Evolutionary conservation across 2,113 vertebrate genomes (phyloP).

Genomic region (Paradoxurus hermaphroditus): DNA sequence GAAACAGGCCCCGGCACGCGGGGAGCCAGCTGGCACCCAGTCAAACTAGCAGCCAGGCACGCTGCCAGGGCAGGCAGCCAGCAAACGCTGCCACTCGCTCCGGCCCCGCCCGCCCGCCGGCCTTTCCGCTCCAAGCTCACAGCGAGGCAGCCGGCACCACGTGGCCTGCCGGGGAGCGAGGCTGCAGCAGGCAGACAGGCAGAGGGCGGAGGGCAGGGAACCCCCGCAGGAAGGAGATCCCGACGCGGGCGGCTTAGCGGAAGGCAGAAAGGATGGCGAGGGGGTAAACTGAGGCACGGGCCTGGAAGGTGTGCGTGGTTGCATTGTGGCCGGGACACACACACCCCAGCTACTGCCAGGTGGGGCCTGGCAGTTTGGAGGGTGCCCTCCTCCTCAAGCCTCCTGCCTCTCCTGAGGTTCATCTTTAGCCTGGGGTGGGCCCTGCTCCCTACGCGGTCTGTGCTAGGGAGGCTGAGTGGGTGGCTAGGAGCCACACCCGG

Average conservation of each 20-base stretch:
- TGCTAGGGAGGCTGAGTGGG: background rate
- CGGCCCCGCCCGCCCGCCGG: background rate
- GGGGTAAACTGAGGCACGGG: background rate
- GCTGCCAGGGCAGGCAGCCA: conserved; percentile 84
- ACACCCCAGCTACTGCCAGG: too few species aligned
- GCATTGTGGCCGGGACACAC: rapidly evolving
- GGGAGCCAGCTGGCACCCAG: conserved; percentile 84
- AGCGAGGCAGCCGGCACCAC: background rate
- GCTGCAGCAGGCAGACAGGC: background rate
- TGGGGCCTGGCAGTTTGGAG: background rate
- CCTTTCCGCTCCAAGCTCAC: background rate
- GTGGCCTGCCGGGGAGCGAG: background rate
- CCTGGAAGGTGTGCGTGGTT: rapidly evolving
- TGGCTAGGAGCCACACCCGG: rapidly evolving
- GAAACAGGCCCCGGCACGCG: conserved; percentile 69
- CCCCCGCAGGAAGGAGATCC: background rate
- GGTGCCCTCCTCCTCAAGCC: too few species aligned
- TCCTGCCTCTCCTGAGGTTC: background rate
- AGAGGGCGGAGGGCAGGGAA: background rate
- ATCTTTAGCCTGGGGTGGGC: background rate
- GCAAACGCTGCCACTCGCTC: conserved; percentile 67
- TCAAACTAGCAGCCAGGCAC: conserved; percentile 85
- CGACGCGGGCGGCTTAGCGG: rapidly evolving
- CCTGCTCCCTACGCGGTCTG: background rate
- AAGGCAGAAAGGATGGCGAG: rapidly evolving